phyloP scores from a whole-genome alignment of 2,797 vertebrate genomes.

The Sebastes taczanowskii region DNA sequence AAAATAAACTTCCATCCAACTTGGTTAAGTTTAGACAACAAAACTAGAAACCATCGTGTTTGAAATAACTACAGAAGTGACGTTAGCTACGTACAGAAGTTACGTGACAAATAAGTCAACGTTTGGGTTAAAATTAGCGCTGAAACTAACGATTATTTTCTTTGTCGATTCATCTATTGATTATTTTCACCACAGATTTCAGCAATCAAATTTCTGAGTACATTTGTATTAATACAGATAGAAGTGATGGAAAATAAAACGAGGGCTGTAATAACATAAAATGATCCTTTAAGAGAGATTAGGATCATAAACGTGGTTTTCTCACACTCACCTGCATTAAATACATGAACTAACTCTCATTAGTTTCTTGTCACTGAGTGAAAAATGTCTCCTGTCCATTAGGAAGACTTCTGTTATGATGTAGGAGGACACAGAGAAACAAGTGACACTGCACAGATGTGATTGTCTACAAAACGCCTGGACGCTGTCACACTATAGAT shows the following conservation, averaged over 20 bases:
- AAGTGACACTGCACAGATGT: constrained; percentile 35
- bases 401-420: not conserved
- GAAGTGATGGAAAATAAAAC: not conserved
- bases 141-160: too few relatives aligned
- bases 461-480: not conserved
- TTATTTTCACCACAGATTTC: too few relatives aligned
- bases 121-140: too few relatives aligned
- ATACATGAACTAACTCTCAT: not conserved
- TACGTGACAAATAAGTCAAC: too few relatives aligned
- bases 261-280: not conserved
- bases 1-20: too few relatives aligned
- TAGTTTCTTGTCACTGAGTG: not conserved
- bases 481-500: constrained; percentile 34
- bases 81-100: too few relatives aligned
- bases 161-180: too few relatives aligned
- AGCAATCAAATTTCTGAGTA: too few relatives aligned
- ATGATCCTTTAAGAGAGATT: not conserved
- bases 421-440: not conserved
- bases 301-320: not conserved
- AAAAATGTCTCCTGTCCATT: constrained; percentile 15
- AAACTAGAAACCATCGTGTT: too few relatives aligned
- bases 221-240: not conserved
- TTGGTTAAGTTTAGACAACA: too few relatives aligned
- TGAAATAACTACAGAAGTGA: too few relatives aligned
- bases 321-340: not conserved